Percentiles rank a stretch among this genome's conserved stretches.
phyloP scores from a whole-genome alignment of 2,888 invertebrate genomes.

The Oasisia sp. region DNA sequence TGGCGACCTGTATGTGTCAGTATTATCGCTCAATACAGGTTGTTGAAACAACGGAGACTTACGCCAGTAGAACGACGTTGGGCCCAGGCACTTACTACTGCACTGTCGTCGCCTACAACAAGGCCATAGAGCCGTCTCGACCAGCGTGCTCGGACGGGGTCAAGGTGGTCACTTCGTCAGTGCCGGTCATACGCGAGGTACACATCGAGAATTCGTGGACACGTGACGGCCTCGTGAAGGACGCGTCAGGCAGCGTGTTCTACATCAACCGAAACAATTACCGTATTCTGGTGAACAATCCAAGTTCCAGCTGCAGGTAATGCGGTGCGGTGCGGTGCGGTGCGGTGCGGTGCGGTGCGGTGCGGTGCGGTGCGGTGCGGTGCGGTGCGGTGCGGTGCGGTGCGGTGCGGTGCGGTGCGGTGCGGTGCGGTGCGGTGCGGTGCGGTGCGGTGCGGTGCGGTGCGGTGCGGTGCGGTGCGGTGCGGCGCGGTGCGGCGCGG shows the following conservation, averaged over 20 bases:
- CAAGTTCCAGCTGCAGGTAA: not conserved
- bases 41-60: not conserved
- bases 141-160: slow-evolving; percentile 48
- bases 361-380: not conserved
- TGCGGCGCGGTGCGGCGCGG: too few relatives aligned
- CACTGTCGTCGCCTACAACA: slow-evolving; percentile 48
- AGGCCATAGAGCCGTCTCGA: slow-evolving; percentile 47
- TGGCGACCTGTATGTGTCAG: not conserved
- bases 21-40: not conserved
- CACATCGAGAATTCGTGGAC: not conserved
- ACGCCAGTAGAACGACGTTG: slow-evolving; percentile 1
- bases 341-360: not conserved
- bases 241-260: not conserved
- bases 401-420: too few relatives aligned
- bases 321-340: not conserved
- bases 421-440: too few relatives aligned
- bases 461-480: too few relatives aligned
- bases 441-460: too few relatives aligned
- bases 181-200: not conserved
- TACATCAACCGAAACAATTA: not conserved
- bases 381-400: too few relatives aligned
- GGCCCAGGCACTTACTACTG: slow-evolving; percentile 39
- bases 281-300: not conserved
- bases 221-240: not conserved
- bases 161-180: slow-evolving; percentile 43